phyloP scores from a whole-genome alignment of 1,140 invertebrate species.

The Dysdera silvatica region DNA sequence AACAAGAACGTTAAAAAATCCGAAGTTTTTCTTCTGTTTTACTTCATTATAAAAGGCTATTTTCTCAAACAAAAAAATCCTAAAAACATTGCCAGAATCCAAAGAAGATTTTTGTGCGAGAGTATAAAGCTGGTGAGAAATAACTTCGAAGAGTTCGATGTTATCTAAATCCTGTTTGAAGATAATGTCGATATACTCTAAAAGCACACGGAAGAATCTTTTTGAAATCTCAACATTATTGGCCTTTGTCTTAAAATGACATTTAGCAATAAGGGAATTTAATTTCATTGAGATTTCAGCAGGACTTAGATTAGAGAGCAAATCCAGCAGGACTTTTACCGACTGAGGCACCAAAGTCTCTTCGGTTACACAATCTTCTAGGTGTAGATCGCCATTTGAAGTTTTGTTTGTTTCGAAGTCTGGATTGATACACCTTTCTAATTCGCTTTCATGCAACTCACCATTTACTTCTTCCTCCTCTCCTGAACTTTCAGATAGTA shows the following conservation, averaged over 20 bases:
- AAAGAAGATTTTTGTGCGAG: slow-evolving; percentile 60
- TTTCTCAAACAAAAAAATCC: slow-evolving; percentile 68
- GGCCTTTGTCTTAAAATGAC: not conserved
- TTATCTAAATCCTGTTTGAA: slow-evolving; percentile 44
- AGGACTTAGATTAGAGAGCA: no score
- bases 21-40: slow-evolving; percentile 49
- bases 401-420: no score
- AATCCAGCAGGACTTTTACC: no score
- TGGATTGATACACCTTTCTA: no score
- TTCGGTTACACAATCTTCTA: no score
- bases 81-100: slow-evolving; percentile 55
- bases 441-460: no score
- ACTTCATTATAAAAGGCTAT: slow-evolving; percentile 49
- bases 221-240: no score
- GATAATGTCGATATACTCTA: slow-evolving; percentile 65
- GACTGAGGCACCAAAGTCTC: no score
- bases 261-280: slow-evolving; percentile 27
- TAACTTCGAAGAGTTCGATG: slow-evolving; percentile 44
- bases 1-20: slow-evolving; percentile 64
- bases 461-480: no score
- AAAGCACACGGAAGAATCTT: slow-evolving; percentile 59
- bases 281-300: no score
- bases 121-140: slow-evolving; percentile 63
- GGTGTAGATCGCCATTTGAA: no score
- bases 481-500: no score